Base-by-base conservation (phyloP, 2,113 vertebrate genomes). In the Alexandromys fortis region DNA sequence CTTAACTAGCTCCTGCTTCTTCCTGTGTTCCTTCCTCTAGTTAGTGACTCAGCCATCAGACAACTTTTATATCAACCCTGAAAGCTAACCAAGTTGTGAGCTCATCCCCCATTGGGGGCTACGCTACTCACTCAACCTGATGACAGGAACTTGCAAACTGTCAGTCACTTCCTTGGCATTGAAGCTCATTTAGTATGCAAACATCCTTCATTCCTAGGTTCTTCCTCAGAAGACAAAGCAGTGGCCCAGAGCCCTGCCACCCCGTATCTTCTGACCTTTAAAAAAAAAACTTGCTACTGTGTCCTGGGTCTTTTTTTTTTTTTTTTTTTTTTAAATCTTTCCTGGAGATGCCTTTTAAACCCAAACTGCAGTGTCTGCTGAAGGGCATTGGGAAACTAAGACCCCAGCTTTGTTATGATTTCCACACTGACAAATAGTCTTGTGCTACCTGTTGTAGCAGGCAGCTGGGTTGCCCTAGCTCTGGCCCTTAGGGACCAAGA, bases 1-100 rank as follows among this genome's bases (percentile, higher is more conserved):
- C 96, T 88, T 90, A 47, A 21, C 96, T 97, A 28, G 96, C 89
- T 97, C 92, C 94, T 90, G 6, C 96, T 97, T 97, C 75, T 95
- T 97, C 92, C 83, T 1, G 45, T 87, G 82, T 97, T 82, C 63
- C 85, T 35, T 83, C 47, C 83, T 93, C 22, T 68, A 75, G 67
- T 83, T 79, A 83, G 82, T 89, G 81, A 92, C 45, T 95, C 73
- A 45, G 28, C 63, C 82, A 16, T 90, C 76, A 81, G 61, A 63
- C 75, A 42, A 1, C 47, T 38, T 88, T 85, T 81, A 4, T 79
- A 58, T 68, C 61, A 85, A 52, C 49, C 68, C 55, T 81, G 78
- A 85, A 78, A 73, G 61, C 72, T 65, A 90, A 85, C 70, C 42
- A 81, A 85, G 16, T 52, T 94, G 35, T 61, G 58, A 83, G 21